A percentile compares a stretch with the other conserved stretches of the same genome.
phyloP scores from a whole-genome alignment of 2,113 vertebrate genomes.

The Halcyon malimbica region DNA sequence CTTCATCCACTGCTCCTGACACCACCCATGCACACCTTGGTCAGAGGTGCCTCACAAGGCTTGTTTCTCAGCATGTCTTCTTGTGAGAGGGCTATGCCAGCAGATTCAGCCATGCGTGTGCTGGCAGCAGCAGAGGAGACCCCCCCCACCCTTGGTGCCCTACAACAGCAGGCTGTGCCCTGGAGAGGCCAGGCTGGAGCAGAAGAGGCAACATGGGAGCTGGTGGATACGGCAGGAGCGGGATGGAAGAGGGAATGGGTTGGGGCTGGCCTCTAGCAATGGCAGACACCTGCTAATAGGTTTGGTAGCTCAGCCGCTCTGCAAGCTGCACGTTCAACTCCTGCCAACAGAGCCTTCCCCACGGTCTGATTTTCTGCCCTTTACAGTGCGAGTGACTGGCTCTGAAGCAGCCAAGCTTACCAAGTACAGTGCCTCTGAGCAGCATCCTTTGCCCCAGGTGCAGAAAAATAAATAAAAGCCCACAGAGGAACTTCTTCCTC shows the following conservation, averaged over 20 bases:
- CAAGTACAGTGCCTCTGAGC: background rate
- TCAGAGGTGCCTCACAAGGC: background rate
- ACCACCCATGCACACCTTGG: background rate
- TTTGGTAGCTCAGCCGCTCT: background rate
- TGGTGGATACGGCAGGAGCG: background rate
- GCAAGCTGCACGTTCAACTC: background rate
- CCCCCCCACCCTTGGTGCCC: background rate
- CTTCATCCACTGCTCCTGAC: background rate
- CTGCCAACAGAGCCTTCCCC: background rate
- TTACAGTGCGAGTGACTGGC: background rate
- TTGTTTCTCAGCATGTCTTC: rapidly evolving
- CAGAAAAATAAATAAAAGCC: background rate
- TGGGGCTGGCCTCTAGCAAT: background rate
- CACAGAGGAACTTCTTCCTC: background rate
- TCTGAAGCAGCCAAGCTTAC: background rate
- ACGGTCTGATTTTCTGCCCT: background rate
- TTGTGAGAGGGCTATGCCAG: background rate
- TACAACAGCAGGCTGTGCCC: background rate
- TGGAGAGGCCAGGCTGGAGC: background rate
- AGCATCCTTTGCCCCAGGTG: background rate
- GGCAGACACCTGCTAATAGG: background rate
- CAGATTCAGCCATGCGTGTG: background rate
- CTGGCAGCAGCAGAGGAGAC: background rate
- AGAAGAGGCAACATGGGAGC: background rate
- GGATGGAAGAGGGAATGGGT: background rate